Evolutionary conservation across 2,888 invertebrate species (phyloP).

Genomic region (Apeira syringaria): DNA sequence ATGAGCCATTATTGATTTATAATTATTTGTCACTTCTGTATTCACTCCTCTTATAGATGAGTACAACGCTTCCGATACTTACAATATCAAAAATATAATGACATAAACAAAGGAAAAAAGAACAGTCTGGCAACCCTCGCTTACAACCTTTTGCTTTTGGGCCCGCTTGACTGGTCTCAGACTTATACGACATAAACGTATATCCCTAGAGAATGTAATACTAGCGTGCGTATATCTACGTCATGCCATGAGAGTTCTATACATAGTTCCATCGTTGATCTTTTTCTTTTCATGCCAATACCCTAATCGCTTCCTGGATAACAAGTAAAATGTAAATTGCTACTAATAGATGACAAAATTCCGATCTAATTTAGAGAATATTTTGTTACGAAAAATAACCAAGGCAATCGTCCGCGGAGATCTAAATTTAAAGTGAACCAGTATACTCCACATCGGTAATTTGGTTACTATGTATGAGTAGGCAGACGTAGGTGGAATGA

Average conservation of each 20-base stretch:
- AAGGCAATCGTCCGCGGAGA: slow-evolving; percentile 42
- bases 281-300: slow-evolving; percentile 17
- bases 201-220: too few relatives aligned
- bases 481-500: slow-evolving; percentile 46
- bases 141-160: slow-evolving; percentile 68
- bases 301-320: slow-evolving; percentile 20
- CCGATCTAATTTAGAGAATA: slow-evolving; percentile 2
- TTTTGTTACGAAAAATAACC: slow-evolving; percentile 32
- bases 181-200: slow-evolving; percentile 50
- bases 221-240: slow-evolving; percentile 42
- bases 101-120: slow-evolving; percentile 30
- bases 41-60: not conserved
- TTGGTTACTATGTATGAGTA: slow-evolving; percentile 40
- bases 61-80: not conserved
- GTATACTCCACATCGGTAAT: slow-evolving; percentile 40
- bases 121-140: slow-evolving; percentile 49
- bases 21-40: too few relatives aligned
- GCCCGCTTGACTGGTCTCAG: slow-evolving; percentile 61
- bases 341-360: not conserved
- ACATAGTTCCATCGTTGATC: slow-evolving; percentile 22
- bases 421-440: slow-evolving; percentile 46
- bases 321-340: not conserved
- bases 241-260: slow-evolving; percentile 47
- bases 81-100: not conserved
- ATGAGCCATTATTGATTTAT: too few relatives aligned